These are phyloP conservation scores for Phengaris alcon DNA, from an alignment of 2,888 invertebrate genomes.

Conservation along the genomic window DNA sequence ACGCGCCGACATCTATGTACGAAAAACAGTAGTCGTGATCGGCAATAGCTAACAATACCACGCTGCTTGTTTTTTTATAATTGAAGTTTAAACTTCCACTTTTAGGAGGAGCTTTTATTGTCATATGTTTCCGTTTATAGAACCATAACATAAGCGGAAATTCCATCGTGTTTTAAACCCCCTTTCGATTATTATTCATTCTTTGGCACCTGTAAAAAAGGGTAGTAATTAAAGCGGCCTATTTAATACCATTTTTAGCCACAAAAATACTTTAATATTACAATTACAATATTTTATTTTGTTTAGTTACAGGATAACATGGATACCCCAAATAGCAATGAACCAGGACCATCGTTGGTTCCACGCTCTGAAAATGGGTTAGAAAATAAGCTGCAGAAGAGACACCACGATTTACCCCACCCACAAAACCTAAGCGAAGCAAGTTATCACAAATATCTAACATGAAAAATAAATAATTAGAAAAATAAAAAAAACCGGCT, in stretches of 20 bases:
- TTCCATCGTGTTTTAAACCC: slow-evolving; percentile 37
- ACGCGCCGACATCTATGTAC: slow-evolving; percentile 38
- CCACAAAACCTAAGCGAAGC: slow-evolving; percentile 38
- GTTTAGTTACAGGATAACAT: slow-evolving; percentile 36
- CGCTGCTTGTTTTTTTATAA: slow-evolving; percentile 43
- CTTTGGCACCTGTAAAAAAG: slow-evolving; percentile 39
- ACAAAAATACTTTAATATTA: slow-evolving; percentile 34
- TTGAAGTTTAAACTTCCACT: slow-evolving; percentile 43
- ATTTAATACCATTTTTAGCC: slow-evolving; percentile 25
- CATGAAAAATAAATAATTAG: too few species aligned
- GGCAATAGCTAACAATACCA: slow-evolving; percentile 42
- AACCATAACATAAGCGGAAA: slow-evolving; percentile 42
- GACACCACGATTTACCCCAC: slow-evolving; percentile 36
- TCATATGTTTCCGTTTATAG: slow-evolving; percentile 42
- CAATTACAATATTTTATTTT: slow-evolving; percentile 36
- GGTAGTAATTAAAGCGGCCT: slow-evolving; percentile 28
- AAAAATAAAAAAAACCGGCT: too few species aligned
- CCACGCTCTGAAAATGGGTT: slow-evolving; percentile 32
- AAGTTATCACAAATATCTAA: slow-evolving; percentile 38
- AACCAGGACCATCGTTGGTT: slow-evolving; percentile 33
- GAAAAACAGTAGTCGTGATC: slow-evolving; percentile 45
- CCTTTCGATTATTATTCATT: slow-evolving; percentile 33
- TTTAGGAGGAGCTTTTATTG: slow-evolving; percentile 41
- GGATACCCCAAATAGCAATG: slow-evolving; percentile 35
- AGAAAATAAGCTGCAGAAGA: slow-evolving; percentile 36